These are phyloP conservation scores for Drosophila jambulina DNA, from an alignment of 1,140 invertebrate species.

Conservation along the genomic window DNA sequence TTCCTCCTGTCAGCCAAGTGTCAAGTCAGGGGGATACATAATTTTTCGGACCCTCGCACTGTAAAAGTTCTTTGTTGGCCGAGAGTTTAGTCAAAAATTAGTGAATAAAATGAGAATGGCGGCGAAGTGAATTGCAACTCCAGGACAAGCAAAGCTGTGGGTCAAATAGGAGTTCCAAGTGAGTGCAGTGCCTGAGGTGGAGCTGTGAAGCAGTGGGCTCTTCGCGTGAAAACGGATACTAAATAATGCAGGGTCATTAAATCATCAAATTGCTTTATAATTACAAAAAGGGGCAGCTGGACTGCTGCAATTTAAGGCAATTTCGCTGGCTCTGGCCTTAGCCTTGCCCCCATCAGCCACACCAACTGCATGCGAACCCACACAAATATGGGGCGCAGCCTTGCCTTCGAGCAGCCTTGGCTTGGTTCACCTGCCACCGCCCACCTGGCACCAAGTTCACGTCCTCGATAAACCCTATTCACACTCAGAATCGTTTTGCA, in stretches of 20 bases:
- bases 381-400: conserved; percentile 22
- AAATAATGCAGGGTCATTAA: conserved; percentile 23
- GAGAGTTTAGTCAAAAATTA: conserved; percentile 21
- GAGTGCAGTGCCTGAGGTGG: background rate
- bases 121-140: conserved; percentile 37
- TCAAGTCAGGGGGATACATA: conserved; percentile 74
- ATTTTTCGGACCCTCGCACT: conserved; percentile 80
- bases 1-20: conserved; percentile 59
- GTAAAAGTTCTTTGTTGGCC: conserved; percentile 29
- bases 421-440: conserved; percentile 5
- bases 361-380: conserved; percentile 31
- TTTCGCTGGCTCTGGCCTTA: conserved; percentile 41
- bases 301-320: conserved; percentile 32
- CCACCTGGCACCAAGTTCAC: conserved; percentile 35
- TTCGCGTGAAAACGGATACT: conserved; percentile 6
- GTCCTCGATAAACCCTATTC: conserved; percentile 30
- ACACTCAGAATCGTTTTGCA: conserved; percentile 42
- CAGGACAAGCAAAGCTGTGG: conserved; percentile 33
- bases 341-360: conserved; percentile 27
- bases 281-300: conserved; percentile 13
- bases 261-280: conserved; percentile 40
- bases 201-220: background rate
- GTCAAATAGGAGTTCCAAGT: background rate
- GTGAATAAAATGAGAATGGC: conserved; percentile 41
- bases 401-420: conserved; percentile 26